phyloP scores from a whole-genome alignment of 2,113 vertebrate species.

The Embiotoca jacksoni region DNA sequence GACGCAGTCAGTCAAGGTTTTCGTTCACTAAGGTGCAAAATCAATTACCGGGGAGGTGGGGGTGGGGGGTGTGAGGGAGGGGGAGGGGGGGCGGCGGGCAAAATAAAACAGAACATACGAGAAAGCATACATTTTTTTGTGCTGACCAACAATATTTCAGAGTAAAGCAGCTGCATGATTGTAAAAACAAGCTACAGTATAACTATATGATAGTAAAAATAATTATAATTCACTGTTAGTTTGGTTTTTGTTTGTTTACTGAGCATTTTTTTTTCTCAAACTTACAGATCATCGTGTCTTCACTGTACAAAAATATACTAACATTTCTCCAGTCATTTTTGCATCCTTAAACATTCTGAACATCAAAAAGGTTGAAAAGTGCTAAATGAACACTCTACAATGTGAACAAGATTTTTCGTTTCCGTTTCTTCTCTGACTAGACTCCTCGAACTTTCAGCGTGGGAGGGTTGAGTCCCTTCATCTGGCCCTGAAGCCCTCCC shows the following conservation, averaged over 20 bases:
- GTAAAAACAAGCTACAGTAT: slow-evolving; percentile 84
- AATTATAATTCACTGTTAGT: slow-evolving; percentile 80
- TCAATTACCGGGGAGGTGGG: slow-evolving; percentile 58
- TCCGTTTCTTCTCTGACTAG: slow-evolving; percentile 24
- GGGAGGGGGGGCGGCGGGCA: not conserved
- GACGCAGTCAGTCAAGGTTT: slow-evolving; percentile 89
- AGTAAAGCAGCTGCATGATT: slow-evolving; percentile 85
- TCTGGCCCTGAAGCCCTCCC: slow-evolving; percentile 61
- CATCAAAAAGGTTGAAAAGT: slow-evolving; percentile 85
- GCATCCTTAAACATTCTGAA: slow-evolving; percentile 85
- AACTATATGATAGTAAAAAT: slow-evolving; percentile 86
- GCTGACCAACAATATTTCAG: slow-evolving; percentile 80
- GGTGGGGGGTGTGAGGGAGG: not conserved
- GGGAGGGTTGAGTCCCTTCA: slow-evolving; percentile 55
- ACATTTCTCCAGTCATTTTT: slow-evolving; percentile 84
- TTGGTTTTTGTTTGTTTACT: slow-evolving; percentile 75
- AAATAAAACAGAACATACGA: slow-evolving; percentile 66
- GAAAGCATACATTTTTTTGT: slow-evolving; percentile 82
- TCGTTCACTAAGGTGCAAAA: slow-evolving; percentile 84
- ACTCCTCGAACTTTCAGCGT: slow-evolving; percentile 51
- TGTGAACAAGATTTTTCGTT: slow-evolving; percentile 58
- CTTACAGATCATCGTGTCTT: slow-evolving; percentile 79
- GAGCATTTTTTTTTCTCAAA: slow-evolving; percentile 57
- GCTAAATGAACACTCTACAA: slow-evolving; percentile 81
- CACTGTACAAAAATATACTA: slow-evolving; percentile 88